These are phyloP conservation scores for Rhinoptilus africanus DNA, from an alignment of 2,113 vertebrate genomes.

Conservation along the genomic window DNA sequence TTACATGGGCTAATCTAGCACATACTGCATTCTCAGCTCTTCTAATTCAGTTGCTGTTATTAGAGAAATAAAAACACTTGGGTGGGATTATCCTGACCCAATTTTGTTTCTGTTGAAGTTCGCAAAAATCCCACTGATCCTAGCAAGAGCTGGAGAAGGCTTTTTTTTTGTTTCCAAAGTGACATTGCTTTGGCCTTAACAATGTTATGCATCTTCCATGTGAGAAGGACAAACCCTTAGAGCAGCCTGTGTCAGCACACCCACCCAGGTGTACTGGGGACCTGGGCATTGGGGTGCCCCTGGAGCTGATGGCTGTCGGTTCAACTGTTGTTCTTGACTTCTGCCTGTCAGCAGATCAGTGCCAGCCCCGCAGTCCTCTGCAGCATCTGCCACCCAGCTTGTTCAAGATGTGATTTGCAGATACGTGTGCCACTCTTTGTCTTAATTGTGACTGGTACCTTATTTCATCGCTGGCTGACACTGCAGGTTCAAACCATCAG, in stretches of 20 bases:
- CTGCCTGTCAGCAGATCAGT: not conserved
- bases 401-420: not conserved
- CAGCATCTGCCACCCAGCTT: not conserved
- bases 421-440: not conserved
- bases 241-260: not conserved
- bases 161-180: not conserved
- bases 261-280: not conserved
- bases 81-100: not conserved
- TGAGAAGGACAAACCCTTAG: not conserved
- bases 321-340: not conserved
- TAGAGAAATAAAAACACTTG: not conserved
- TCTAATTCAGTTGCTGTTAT: not conserved
- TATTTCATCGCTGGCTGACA: not conserved
- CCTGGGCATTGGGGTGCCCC: not conserved
- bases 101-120: not conserved
- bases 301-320: not conserved
- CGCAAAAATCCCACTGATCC: not conserved
- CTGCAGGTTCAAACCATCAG: not conserved
- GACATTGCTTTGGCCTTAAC: not conserved
- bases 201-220: not conserved
- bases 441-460: not conserved
- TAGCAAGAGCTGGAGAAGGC: not conserved
- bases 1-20: not conserved
- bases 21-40: not conserved
- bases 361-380: not conserved